A percentile compares a stretch with the other conserved stretches of the same genome.
Conservation (phyloP, 2,797 vertebrate genomes). For the Pseudochirops cupreus region DNA sequence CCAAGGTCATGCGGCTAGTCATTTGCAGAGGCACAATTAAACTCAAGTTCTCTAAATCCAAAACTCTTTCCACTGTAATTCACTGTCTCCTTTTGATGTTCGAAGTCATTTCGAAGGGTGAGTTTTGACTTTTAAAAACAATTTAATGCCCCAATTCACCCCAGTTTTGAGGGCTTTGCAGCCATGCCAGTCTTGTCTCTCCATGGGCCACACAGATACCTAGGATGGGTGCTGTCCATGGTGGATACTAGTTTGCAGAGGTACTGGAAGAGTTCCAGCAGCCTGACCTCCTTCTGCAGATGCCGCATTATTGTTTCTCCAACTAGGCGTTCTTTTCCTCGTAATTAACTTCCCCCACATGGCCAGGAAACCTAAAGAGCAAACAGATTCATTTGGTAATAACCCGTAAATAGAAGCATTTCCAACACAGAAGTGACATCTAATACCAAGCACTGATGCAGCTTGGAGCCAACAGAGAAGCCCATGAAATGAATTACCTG, state of each 20-base stretch:
- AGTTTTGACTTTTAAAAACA: not conserved
- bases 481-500: constrained; percentile 63
- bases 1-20: not conserved
- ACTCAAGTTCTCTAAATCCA: not conserved
- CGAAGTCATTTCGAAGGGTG: not conserved
- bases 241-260: constrained; percentile 55
- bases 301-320: constrained; percentile 69
- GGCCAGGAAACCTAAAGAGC: constrained; percentile 56
- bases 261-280: constrained; percentile 60
- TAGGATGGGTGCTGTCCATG: constrained; percentile 41
- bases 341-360: constrained; percentile 73
- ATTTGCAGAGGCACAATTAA: not conserved
- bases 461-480: constrained; percentile 40
- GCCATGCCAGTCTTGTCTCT: not conserved
- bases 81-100: not conserved
- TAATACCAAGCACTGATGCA: constrained; percentile 41
- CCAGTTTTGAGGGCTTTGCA: not conserved
- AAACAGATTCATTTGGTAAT: constrained; percentile 73
- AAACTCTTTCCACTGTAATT: not conserved
- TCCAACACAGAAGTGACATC: constrained; percentile 63
- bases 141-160: not conserved
- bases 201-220: not conserved
- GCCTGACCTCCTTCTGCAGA: constrained; percentile 63
- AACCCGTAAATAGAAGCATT: constrained; percentile 75
- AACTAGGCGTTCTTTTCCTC: constrained; percentile 26